Conservation (phyloP, 1,140 invertebrate species). For the Prorops nasuta region DNA sequence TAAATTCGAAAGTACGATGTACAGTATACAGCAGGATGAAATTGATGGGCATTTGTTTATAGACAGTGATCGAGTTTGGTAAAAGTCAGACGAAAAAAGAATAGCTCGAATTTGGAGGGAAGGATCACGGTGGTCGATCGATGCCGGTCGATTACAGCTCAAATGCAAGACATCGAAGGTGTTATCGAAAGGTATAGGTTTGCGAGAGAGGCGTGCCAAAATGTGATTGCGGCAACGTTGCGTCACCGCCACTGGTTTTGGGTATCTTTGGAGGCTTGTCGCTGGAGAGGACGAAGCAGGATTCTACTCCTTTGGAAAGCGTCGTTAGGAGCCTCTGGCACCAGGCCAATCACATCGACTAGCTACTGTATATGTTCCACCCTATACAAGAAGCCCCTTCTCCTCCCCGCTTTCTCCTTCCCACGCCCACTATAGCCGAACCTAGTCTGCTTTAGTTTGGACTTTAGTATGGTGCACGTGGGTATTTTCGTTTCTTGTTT, state of each 20-base stretch:
- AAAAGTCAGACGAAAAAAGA: too few species aligned
- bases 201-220: conserved; percentile 40
- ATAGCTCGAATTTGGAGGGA: too few species aligned
- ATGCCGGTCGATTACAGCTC: conserved; percentile 26
- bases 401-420: not conserved
- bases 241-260: conserved; percentile 43
- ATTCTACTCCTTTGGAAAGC: conserved; percentile 52
- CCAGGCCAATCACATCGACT: conserved; percentile 52
- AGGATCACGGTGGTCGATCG: too few species aligned
- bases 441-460: conserved; percentile 25
- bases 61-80: too few species aligned
- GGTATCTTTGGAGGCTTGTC: conserved; percentile 45
- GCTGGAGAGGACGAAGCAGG: conserved; percentile 43
- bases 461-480: conserved; percentile 23
- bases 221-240: conserved; percentile 54
- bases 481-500: conserved; percentile 51
- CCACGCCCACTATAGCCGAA: conserved; percentile 20
- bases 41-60: too few species aligned
- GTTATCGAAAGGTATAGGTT: conserved; percentile 23
- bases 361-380: conserved; percentile 45
- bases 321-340: conserved; percentile 51
- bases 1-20: not conserved
- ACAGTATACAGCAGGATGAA: too few species aligned
- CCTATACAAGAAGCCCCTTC: conserved; percentile 22
- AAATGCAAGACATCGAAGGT: conserved; percentile 27